Evolutionary conservation across 2,888 invertebrate species (phyloP).

Genomic region (Nezara viridula): DNA sequence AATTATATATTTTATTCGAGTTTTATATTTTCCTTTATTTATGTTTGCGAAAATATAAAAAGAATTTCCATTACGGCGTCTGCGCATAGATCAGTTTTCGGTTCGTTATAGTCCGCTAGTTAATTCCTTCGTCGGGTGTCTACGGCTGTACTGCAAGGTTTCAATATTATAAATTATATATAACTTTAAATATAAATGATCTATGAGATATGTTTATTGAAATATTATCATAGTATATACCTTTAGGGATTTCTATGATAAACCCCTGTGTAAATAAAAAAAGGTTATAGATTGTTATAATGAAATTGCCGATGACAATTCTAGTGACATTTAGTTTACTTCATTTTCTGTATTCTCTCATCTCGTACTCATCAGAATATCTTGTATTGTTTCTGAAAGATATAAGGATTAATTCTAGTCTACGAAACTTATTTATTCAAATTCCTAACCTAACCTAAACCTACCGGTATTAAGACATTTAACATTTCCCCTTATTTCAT

Average conservation of each 20-base stretch:
- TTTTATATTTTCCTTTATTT: not conserved
- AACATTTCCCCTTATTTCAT: not conserved
- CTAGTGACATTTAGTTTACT: not conserved
- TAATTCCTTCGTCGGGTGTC: not conserved
- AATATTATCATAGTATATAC: not conserved
- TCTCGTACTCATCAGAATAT: not conserved
- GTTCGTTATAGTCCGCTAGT: not conserved
- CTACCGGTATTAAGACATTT: not conserved
- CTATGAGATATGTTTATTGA: not conserved
- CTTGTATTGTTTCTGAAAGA: not conserved
- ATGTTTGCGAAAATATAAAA: not conserved
- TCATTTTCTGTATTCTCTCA: not conserved
- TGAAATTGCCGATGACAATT: not conserved
- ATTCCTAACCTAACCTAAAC: not conserved
- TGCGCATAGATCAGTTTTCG: not conserved
- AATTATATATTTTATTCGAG: not conserved
- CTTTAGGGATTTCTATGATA: not conserved
- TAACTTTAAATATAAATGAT: not conserved
- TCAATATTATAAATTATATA: not conserved
- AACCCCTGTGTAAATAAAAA: not conserved
- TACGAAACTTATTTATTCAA: not conserved
- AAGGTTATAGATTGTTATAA: constrained; percentile 5
- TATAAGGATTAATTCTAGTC: not conserved
- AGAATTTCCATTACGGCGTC: not conserved
- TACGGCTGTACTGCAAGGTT: not conserved